A percentile compares a stretch with the other conserved stretches of the same genome.
phyloP scores from a whole-genome alignment of 1,140 invertebrate genomes.

The Rhyacophila brunnea region DNA sequence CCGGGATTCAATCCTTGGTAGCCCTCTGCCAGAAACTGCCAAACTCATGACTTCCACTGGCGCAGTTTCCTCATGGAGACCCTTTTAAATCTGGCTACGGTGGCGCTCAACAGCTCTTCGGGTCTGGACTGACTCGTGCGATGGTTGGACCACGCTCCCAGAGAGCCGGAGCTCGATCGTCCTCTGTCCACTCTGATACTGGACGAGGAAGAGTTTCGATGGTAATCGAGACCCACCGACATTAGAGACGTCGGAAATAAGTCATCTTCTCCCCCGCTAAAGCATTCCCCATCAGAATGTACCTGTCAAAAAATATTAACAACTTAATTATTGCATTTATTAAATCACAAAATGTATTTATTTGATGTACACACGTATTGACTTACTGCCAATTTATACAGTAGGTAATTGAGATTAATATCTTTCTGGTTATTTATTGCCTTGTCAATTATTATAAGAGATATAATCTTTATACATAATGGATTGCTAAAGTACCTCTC shows the following conservation, averaged over 20 bases:
- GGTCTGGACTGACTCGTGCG: conserved; percentile 36
- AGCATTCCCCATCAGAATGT: conserved; percentile 74
- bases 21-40: conserved; percentile 43
- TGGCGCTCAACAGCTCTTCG: conserved; percentile 59
- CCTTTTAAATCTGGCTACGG: conserved; percentile 71
- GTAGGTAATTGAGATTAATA: no score
- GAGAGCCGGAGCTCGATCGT: conserved; percentile 18
- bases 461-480: no score
- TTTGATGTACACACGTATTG: conserved; percentile 14
- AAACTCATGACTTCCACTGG: conserved; percentile 75
- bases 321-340: no score
- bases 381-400: no score
- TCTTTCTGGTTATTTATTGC: no score
- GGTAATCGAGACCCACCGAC: not conserved
- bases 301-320: conserved; percentile 53
- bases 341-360: not conserved
- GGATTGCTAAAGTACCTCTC: no score
- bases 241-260: conserved; percentile 22
- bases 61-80: conserved; percentile 71
- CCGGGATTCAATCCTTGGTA: conserved; percentile 32
- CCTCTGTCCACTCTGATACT: conserved; percentile 18
- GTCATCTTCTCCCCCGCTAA: conserved; percentile 54
- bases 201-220: conserved; percentile 19
- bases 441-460: no score
- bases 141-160: conserved; percentile 10